Conservation (phyloP, 2,113 vertebrate species). For the Pagrus major region DNA sequence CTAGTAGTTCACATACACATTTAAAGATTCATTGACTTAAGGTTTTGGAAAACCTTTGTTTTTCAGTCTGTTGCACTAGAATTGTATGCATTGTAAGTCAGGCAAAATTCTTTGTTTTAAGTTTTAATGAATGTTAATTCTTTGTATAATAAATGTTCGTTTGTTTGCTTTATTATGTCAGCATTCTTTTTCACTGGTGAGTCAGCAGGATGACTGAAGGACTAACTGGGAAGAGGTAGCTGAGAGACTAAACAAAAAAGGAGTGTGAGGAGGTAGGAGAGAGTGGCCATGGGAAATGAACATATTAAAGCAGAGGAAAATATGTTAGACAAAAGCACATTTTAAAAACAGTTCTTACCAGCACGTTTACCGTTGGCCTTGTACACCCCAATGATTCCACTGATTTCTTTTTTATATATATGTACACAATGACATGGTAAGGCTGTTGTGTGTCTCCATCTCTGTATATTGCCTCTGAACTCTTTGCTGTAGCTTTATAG, state of each 20-base stretch:
- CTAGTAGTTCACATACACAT: neutral
- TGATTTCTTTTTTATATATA: neutral
- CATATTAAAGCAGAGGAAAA: conserved; percentile 22
- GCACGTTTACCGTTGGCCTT: neutral
- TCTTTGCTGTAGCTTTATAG: neutral
- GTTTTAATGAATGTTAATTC: neutral
- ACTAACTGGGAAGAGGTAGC: neutral
- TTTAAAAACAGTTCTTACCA: neutral
- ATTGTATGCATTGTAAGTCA: neutral
- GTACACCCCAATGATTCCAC: neutral
- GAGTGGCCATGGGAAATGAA: neutral
- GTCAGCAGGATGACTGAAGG: neutral
- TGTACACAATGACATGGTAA: too few relatives aligned
- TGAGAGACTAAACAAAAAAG: conserved; percentile 14
- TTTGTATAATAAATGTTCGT: neutral
- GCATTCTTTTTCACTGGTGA: neutral
- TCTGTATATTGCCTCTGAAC: neutral
- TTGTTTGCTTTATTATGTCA: neutral
- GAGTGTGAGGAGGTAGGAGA: neutral
- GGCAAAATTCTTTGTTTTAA: neutral
- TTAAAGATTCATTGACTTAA: neutral
- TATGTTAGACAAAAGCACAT: conserved; percentile 28
- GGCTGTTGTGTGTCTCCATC: neutral
- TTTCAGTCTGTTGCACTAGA: neutral
- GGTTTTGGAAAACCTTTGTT: neutral